phyloP scores from a whole-genome alignment of 2,888 invertebrate species.

The Acanthacorydalis orientalis region DNA sequence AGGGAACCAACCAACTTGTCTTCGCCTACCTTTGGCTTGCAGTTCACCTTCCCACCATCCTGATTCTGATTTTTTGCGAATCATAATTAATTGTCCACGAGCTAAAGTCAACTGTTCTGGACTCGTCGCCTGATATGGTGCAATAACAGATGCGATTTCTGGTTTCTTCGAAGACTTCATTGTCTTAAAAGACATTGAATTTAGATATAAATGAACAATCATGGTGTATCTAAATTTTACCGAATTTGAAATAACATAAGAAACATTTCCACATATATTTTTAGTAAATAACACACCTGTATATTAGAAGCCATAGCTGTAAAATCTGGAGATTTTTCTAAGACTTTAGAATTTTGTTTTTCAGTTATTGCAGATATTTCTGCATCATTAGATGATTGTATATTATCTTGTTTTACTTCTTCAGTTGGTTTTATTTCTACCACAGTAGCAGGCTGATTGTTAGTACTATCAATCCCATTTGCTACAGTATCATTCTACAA shows the following conservation, averaged over 20 bases:
- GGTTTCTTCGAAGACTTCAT: constrained; percentile 52
- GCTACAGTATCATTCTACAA: neutral
- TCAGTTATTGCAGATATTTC: constrained; percentile 30
- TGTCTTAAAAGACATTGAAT: constrained; percentile 24
- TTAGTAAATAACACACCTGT: constrained; percentile 15
- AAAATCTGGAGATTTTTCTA: constrained; percentile 29
- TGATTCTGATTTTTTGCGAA: constrained; percentile 90
- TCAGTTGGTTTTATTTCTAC: neutral
- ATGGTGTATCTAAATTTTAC: neutral
- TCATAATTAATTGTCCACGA: constrained; percentile 84
- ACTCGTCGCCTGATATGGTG: constrained; percentile 81
- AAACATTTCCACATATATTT: neutral
- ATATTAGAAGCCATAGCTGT: constrained; percentile 26
- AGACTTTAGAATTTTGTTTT: constrained; percentile 22
- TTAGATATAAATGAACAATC: neutral
- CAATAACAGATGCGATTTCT: constrained; percentile 89
- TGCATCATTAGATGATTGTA: constrained; percentile 15
- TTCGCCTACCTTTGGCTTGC: constrained; percentile 76
- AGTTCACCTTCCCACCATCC: constrained; percentile 99
- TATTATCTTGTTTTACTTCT: neutral
- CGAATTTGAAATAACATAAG: neutral
- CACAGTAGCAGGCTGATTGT: neutral
- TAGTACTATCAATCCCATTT: neutral
- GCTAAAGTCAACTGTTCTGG: constrained; percentile 79
- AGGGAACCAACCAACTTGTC: constrained; percentile 98